phyloP scores from a whole-genome alignment of 2,888 invertebrate genomes.

The Lasioglossum lativentre region DNA sequence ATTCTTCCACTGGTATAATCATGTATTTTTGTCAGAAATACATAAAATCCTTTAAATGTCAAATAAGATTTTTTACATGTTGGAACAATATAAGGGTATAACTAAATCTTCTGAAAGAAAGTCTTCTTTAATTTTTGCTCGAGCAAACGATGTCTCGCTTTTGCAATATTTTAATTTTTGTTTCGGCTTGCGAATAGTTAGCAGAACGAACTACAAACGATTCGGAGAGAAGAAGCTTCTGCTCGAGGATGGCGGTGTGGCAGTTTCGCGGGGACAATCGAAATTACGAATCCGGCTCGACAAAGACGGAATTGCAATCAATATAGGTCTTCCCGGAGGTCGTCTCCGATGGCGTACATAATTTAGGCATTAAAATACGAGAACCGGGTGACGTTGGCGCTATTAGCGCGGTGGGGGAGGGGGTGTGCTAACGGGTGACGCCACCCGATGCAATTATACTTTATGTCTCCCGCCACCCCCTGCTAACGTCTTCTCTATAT shows the following conservation, averaged over 20 bases:
- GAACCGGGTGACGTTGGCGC: conserved; percentile 75
- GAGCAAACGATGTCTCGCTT: not conserved
- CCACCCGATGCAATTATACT: conserved; percentile 84
- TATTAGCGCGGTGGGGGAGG: conserved; percentile 82
- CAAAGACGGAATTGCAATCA: conserved; percentile 62
- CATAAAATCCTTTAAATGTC: too few relatives aligned
- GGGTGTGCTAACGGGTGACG: conserved; percentile 80
- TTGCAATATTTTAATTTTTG: not conserved
- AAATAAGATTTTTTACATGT: too few relatives aligned
- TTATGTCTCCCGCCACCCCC: conserved; percentile 80
- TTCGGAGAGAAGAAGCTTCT: not conserved
- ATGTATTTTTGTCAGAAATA: too few relatives aligned
- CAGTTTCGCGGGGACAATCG: conserved; percentile 26
- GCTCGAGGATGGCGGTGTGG: not conserved
- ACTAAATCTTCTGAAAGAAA: not conserved
- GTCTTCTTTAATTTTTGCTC: not conserved
- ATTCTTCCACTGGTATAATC: too few relatives aligned
- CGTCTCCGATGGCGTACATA: conserved; percentile 82
- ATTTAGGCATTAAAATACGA: conserved; percentile 84
- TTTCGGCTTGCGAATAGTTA: not conserved
- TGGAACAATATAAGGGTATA: too few relatives aligned
- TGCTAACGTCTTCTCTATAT: conserved; percentile 47
- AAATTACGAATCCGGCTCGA: conserved; percentile 50
- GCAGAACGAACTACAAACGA: not conserved
- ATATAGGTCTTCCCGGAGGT: conserved; percentile 62